phyloP scores from a whole-genome alignment of 2,888 invertebrate species.

The Tyria jacobaeae region DNA sequence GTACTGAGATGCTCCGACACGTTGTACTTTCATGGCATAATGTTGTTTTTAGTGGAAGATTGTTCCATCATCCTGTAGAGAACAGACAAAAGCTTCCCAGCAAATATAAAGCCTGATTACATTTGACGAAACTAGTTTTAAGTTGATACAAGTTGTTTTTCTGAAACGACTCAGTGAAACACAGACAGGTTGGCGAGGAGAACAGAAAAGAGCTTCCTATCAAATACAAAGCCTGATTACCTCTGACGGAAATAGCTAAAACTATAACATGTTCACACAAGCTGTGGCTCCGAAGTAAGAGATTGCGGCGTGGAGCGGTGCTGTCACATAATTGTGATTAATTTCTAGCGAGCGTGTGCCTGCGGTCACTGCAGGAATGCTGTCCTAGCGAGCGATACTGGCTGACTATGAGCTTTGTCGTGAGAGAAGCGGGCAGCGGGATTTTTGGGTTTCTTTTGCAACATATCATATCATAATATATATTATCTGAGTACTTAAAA shows the following conservation, averaged over 20 bases:
- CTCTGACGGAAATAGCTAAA: slow-evolving; percentile 47
- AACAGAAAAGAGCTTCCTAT: slow-evolving; percentile 28
- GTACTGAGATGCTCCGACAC: too few relatives aligned
- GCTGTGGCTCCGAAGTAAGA: slow-evolving; percentile 56
- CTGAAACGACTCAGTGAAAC: slow-evolving; percentile 30
- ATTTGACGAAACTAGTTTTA: slow-evolving; percentile 47
- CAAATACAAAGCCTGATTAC: slow-evolving; percentile 39
- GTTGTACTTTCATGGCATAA: too few relatives aligned
- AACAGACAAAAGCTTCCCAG: slow-evolving; percentile 27
- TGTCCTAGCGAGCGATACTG: slow-evolving; percentile 68
- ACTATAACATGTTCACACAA: slow-evolving; percentile 53
- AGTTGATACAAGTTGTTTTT: slow-evolving; percentile 56
- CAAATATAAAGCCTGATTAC: slow-evolving; percentile 39
- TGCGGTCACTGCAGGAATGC: slow-evolving; percentile 80
- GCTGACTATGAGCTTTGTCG: slow-evolving; percentile 29
- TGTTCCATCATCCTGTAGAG: too few relatives aligned
- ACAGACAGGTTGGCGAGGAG: background rate
- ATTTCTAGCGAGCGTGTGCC: slow-evolving; percentile 79
- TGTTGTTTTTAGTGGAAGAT: too few relatives aligned
- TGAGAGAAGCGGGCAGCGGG: slow-evolving; percentile 54
- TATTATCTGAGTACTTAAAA: too few relatives aligned
- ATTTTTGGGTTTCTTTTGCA: background rate
- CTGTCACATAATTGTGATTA: slow-evolving; percentile 86
- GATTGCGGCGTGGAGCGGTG: slow-evolving; percentile 58
- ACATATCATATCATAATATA: too few relatives aligned